Evolutionary conservation across 2,113 vertebrate species (phyloP).

Genomic region (Epinephelus lanceolatus): DNA sequence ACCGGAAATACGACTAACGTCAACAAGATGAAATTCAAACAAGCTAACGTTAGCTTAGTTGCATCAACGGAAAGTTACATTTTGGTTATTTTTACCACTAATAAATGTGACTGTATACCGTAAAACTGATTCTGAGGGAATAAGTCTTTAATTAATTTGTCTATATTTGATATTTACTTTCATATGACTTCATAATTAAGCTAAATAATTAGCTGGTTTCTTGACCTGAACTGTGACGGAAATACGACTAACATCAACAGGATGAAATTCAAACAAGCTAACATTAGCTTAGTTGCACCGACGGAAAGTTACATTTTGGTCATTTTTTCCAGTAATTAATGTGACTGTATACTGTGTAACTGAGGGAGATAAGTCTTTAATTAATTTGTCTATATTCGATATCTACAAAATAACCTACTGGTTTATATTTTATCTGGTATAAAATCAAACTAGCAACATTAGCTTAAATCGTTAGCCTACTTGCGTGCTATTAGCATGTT

Average conservation of each 20-base stretch:
- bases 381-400: not conserved
- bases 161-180: not conserved
- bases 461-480: not conserved
- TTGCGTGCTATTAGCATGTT: not conserved
- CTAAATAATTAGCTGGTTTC: not conserved
- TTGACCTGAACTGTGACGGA: not conserved
- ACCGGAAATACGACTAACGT: not conserved
- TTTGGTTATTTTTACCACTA: not conserved
- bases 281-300: too few relatives aligned
- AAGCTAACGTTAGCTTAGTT: not conserved
- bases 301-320: not conserved
- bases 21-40: too few relatives aligned
- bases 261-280: not conserved
- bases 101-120: not conserved
- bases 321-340: not conserved
- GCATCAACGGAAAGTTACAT: not conserved
- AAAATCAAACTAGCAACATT: not conserved
- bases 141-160: not conserved
- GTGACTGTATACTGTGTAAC: too few relatives aligned
- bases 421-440: not conserved
- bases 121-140: too few relatives aligned
- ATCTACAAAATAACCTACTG: not conserved
- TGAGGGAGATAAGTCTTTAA: not conserved
- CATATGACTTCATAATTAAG: too few relatives aligned
- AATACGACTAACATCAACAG: not conserved